Base-by-base conservation (phyloP, 2,113 vertebrate species). In the Tinamus guttatus region DNA sequence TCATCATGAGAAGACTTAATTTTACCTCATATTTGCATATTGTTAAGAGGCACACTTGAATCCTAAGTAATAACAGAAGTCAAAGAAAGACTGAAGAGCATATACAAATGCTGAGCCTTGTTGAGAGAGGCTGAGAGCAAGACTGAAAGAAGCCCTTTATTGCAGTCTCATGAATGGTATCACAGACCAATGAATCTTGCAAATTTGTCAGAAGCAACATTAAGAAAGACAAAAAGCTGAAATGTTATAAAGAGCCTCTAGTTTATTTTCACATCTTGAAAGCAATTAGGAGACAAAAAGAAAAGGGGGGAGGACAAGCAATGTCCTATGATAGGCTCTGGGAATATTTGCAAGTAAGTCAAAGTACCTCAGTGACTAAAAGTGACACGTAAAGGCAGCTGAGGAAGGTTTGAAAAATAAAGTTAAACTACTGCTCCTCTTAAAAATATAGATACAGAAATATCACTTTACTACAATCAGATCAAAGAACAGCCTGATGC, bases 41-140 rank as follows among this genome's bases (percentile, higher is more conserved):
- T 38, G 36, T 87, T 76, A 90, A 95, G 83, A 92, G 81, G 74
- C 40, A 89, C 77, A 81, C 77, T 93, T 93, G 49, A 49, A 49
- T 49, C 49, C 5, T 49, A 49, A 49, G 49, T 22, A 49, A 22
- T 22, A 49, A 21, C 49, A 49, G 49, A 49, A 49, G 49, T 49
- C 49, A 94, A 93, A 94, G 49, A 28, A 65, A 92, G 36, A 78
- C 0, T 90, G 68, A 93, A 64, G 45, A 93, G 71, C 60, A 25
- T 17, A 77, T 28, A 92, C 30, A 93, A 85, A 77, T 16, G 36
- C 45, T 41, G 36, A 93, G 54, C 54, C 40, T 69, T 73, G 43
- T 7, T 85, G 75, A 85, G 91, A 74, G 63, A 62, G 34, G 38
- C 79, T 5, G 4, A 78, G 43, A 60, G 47, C 34, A 60, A 45